Percentiles rank a stretch among this genome's conserved stretches.
phyloP scores from a whole-genome alignment of 2,888 invertebrate genomes.

The Microctonus hyperodae region DNA sequence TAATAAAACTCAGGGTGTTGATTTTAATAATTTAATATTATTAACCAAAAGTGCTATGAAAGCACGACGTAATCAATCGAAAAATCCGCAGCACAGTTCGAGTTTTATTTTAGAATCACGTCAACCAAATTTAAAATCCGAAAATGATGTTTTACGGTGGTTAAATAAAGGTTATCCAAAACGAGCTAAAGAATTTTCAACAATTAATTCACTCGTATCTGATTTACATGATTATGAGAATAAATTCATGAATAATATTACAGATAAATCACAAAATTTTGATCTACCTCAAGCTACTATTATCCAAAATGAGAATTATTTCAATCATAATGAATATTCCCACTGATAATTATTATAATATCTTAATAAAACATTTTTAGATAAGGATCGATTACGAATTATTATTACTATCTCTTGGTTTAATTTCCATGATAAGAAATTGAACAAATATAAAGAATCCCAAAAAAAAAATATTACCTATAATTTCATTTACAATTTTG shows the following conservation, averaged over 20 bases:
- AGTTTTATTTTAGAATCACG: conserved; percentile 45
- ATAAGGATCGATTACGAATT: neutral
- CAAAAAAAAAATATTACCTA: too few species aligned
- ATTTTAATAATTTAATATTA: conserved; percentile 58
- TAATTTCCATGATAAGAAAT: neutral
- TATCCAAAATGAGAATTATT: neutral
- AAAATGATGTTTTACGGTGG: conserved; percentile 45
- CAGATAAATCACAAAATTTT: neutral
- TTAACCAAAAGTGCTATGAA: conserved; percentile 57
- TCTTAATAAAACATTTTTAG: neutral
- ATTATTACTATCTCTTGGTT: neutral
- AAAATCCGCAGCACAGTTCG: conserved; percentile 39
- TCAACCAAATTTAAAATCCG: conserved; percentile 44
- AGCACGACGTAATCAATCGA: conserved; percentile 49
- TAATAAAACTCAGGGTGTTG: conserved; percentile 53
- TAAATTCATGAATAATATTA: conserved; percentile 35
- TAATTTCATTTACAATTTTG: too few species aligned
- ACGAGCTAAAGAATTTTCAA: conserved; percentile 42
- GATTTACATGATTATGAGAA: conserved; percentile 41
- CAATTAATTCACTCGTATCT: conserved; percentile 42
- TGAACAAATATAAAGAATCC: too few species aligned
- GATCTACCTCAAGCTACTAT: neutral
- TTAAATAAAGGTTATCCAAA: conserved; percentile 45
- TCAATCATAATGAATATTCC: neutral
- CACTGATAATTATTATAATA: neutral